Evolutionary conservation across 2,113 vertebrate species (phyloP).

Genomic region (Phainopepla nitens): DNA sequence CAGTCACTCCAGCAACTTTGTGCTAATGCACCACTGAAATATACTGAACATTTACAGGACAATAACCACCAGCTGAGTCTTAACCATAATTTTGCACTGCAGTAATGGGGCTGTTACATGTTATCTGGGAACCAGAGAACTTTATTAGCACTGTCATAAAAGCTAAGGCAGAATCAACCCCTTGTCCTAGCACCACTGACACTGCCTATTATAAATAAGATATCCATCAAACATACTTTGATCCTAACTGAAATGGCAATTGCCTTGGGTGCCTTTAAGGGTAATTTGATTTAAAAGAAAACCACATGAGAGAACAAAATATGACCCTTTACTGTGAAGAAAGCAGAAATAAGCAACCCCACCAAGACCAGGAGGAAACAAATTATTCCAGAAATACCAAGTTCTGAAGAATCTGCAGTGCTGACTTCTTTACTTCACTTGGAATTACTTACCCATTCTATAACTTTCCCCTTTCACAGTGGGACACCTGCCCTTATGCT

Average conservation of each 20-base stretch:
- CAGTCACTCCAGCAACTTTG: neutral
- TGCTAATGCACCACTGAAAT: neutral
- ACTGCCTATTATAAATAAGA: conserved; percentile 23
- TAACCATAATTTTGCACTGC: neutral
- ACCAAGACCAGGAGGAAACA: neutral
- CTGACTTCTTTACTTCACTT: neutral
- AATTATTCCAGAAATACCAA: neutral
- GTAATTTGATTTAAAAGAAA: neutral
- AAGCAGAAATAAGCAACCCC: neutral
- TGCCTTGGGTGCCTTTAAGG: neutral
- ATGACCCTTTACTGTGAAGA: neutral
- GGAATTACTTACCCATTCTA: neutral
- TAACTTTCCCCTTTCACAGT: neutral
- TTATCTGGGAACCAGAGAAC: conserved; percentile 22
- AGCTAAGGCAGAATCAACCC: conserved; percentile 51
- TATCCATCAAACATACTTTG: conserved; percentile 28
- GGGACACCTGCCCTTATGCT: neutral
- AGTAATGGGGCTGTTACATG: neutral
- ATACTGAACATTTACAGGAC: neutral
- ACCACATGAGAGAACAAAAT: neutral
- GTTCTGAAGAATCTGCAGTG: neutral
- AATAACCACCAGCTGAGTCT: conserved; percentile 2
- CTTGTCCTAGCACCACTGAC: conserved; percentile 44
- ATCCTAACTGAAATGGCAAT: neutral
- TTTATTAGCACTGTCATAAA: conserved; percentile 55